Conservation (phyloP, 2,797 vertebrate genomes). For the Hephaestus fuliginosus region DNA sequence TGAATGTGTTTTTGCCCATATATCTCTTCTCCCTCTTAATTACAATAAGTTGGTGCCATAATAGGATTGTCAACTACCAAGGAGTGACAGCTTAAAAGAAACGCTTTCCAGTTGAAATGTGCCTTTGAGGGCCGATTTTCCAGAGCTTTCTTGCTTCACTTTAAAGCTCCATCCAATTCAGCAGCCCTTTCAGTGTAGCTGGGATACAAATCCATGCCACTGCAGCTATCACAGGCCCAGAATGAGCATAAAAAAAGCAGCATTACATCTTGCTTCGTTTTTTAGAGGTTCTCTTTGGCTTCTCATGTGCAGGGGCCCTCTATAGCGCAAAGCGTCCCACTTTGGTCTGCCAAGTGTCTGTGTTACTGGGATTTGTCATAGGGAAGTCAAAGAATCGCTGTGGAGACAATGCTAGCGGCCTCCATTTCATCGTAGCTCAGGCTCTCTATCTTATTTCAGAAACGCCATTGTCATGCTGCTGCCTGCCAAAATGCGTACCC, state of each 20-base stretch:
- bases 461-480: conserved; percentile 75
- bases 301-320: conserved; percentile 72
- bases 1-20: conserved; percentile 77
- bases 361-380: conserved; percentile 85
- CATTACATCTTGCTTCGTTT: conserved; percentile 86
- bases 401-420: conserved; percentile 80
- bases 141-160: conserved; percentile 89
- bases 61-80: conserved; percentile 89
- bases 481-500: conserved; percentile 66
- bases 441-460: conserved; percentile 81
- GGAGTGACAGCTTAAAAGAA: conserved; percentile 88
- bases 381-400: conserved; percentile 81
- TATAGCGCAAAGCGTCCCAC: conserved; percentile 72
- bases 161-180: conserved; percentile 90
- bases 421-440: conserved; percentile 69
- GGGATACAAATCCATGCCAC: conserved; percentile 89
- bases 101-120: conserved; percentile 88
- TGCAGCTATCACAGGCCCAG: conserved; percentile 86
- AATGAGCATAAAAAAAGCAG: conserved; percentile 87
- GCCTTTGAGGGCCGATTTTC: conserved; percentile 89
- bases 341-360: conserved; percentile 83
- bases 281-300: conserved; percentile 79
- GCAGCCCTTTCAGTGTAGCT: conserved; percentile 87
- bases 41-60: conserved; percentile 87
- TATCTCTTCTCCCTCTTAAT: conserved; percentile 86